These are phyloP conservation scores for Mercenaria mercenaria DNA, from an alignment of 1,140 invertebrate species.

Conservation along the genomic window DNA sequence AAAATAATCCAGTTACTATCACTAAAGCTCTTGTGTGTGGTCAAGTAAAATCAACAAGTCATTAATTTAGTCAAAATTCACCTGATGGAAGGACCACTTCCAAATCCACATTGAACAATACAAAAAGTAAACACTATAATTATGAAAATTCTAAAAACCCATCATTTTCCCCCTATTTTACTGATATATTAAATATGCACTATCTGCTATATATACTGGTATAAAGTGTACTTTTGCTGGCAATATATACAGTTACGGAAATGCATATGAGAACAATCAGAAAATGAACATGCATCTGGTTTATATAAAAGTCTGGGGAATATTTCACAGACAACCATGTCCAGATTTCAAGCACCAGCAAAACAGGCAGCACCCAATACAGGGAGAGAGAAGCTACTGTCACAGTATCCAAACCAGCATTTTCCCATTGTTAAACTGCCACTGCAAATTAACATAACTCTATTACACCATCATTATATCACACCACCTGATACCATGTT, in stretches of 20 bases:
- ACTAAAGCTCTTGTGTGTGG: too few species aligned
- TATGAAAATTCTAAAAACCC: too few species aligned
- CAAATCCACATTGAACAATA: too few species aligned
- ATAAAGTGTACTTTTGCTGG: neutral
- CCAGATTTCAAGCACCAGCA: neutral
- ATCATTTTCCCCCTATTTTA: too few species aligned
- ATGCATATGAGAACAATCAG: neutral
- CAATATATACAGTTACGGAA: neutral
- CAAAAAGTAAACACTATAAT: too few species aligned
- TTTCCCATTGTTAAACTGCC: conserved; percentile 4
- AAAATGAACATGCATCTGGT: neutral
- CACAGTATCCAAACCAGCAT: neutral
- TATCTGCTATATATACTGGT: too few species aligned
- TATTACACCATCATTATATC: neutral
- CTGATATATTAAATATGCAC: too few species aligned
- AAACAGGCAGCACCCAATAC: neutral
- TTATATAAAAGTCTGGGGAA: neutral
- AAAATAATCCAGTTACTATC: too few species aligned
- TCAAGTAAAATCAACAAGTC: too few species aligned
- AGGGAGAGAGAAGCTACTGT: neutral
- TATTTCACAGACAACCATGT: neutral
- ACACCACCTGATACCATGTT: neutral
- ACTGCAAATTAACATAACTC: neutral
- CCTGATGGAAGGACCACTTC: too few species aligned
- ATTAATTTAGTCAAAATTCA: too few species aligned